Base-by-base conservation (phyloP, 2,113 vertebrate species). In the Neolamprologus ventralis region DNA sequence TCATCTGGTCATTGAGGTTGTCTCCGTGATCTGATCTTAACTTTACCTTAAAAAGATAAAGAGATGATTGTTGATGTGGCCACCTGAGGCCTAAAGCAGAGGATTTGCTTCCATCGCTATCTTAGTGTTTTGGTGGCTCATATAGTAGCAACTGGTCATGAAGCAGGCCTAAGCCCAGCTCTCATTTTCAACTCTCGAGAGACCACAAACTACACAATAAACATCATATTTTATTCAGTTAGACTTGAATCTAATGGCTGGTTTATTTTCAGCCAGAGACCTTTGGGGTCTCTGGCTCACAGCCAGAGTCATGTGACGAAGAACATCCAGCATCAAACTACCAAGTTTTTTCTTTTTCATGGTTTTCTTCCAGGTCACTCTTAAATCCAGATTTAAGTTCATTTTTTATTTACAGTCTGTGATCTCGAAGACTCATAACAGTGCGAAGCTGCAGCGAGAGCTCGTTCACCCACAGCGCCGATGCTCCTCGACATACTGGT, bases 201-300 rank as follows among this genome's bases (percentile, higher is more conserved):
- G 12, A 71, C n/a, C 8, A 0, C 0, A 0, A 45, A 45, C 21
- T 26, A 73, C 21, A 26, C 21, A 73, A 73, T 26, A 17, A 45
- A 26, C 40, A 45, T 10, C 0, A 16, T 16, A 0, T 73, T 45
- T 45, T 16, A 26, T 9, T 73, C 40, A 45, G 21, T 45, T 45
- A 73, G 68, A 26, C 9, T 45, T 71, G 60, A 65, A 12, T n/a
- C 4, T 63, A 63, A 33, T 19, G 16, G 9, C 6, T n/a, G 9
- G 6, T 65, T 71, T 2, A 6, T 23, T 9, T 42, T 14, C n/a
- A 42, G 19, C 35, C 12, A 6, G n/a, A 71, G 6, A 21, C n/a
- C 63, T 71, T 40, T 71, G 35, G 35, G 0, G 37, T 42, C 13
- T n/a, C n/a, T n/a, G n/a, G n/a, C n/a, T n/a, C n/a, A n/a, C n/a